A percentile compares a stretch with the other conserved stretches of the same genome.
Evolutionary conservation across 37 sponge, comb jelly and placozoan genomes (phyloP).

Genomic region (Axinella damicornis): DNA sequence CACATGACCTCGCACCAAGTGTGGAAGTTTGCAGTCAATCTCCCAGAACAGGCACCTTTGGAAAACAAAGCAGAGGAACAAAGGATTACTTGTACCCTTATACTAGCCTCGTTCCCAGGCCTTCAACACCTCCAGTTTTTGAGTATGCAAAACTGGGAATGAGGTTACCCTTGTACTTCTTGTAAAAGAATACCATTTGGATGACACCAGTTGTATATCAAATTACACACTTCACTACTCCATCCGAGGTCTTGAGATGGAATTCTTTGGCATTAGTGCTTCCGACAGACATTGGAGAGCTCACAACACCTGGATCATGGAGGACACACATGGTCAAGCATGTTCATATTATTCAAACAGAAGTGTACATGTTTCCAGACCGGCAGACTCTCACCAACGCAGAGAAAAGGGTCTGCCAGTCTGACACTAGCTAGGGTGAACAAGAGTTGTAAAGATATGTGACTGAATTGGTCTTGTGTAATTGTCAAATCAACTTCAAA

Average conservation of each 20-base stretch:
- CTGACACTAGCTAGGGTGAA: too few species aligned
- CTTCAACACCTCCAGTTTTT: too few species aligned
- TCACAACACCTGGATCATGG: constrained; percentile 64
- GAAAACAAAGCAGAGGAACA: background rate
- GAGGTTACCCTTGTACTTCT: background rate
- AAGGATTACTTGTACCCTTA: too few species aligned
- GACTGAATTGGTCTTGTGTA: too few species aligned
- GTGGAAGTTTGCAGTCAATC: constrained; percentile 51
- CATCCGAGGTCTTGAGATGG: constrained; percentile 52
- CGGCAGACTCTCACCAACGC: too few species aligned
- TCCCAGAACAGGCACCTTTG: constrained; percentile 71
- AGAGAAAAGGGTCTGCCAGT: too few species aligned
- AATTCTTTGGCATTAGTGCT: constrained; percentile 39
- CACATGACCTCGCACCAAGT: constrained; percentile 26
- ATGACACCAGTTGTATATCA: background rate
- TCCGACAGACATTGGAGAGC: constrained; percentile 1
- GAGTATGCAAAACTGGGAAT: too few species aligned
- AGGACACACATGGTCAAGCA: too few species aligned
- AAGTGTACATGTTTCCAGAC: too few species aligned
- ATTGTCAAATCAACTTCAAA: background rate
- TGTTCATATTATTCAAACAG: too few species aligned
- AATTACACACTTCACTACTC: constrained; percentile 39
- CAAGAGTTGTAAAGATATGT: too few species aligned
- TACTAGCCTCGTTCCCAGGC: too few species aligned
- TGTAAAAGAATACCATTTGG: background rate